Conservation (phyloP, 2,113 vertebrate species). For the Scomber japonicus region DNA sequence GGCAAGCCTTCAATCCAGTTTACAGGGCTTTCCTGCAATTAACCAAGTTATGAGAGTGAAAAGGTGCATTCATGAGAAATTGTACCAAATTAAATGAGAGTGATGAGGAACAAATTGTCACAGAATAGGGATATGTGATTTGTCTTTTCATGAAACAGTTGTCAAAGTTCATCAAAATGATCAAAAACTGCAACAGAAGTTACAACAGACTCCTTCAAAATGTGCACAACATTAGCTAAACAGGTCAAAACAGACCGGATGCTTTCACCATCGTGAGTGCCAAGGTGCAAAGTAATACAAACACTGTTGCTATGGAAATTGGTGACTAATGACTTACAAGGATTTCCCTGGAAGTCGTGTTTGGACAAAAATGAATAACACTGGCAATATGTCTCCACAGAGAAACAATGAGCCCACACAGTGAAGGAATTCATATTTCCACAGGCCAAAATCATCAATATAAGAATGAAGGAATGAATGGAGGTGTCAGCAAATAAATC, state of each 20-base stretch:
- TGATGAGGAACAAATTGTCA: background rate
- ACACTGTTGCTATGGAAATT: constrained; percentile 49
- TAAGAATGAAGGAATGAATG: background rate
- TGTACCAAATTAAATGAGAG: background rate
- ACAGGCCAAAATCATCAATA: constrained; percentile 13
- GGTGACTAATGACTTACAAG: constrained; percentile 45
- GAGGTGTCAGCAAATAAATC: constrained; percentile 24
- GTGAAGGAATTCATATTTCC: constrained; percentile 13
- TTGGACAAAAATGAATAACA: constrained; percentile 30
- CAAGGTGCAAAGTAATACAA: constrained; percentile 28
- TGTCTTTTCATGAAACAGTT: too few relatives aligned
- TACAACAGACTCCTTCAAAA: background rate
- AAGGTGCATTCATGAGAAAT: background rate
- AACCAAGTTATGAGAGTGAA: background rate
- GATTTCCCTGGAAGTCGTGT: constrained; percentile 57
- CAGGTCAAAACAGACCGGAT: background rate
- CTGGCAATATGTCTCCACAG: background rate
- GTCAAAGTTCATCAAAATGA: too few relatives aligned
- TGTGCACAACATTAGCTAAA: background rate
- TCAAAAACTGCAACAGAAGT: too few relatives aligned
- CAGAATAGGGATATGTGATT: background rate
- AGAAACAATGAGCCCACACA: constrained; percentile 18
- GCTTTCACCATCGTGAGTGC: background rate
- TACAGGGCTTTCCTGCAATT: background rate
- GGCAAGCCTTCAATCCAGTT: background rate